Evolutionary conservation across 53 echinoderm and acorn worm species (phyloP), one percentile per base, ranked within the genome.

Genomic region (Holothuria scabra): DNA sequence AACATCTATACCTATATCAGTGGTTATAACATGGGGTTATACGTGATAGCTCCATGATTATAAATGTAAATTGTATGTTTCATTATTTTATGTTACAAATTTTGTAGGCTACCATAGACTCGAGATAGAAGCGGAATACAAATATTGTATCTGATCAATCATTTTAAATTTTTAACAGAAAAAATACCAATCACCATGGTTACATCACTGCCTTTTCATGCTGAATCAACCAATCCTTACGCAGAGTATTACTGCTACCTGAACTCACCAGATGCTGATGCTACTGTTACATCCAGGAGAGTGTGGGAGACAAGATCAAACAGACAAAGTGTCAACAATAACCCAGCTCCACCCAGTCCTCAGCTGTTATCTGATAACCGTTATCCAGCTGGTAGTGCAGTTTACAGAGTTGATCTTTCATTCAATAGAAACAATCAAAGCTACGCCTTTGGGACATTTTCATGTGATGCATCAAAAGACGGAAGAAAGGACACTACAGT

Each of bases 181-280:
- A 66, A 28, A 66, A 66, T 66, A 31, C 66, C 66, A 29, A 66
- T 66, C 66, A 66, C 66, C 66, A 66, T 66, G 66, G 66, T 66
- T 19, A 66, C 66, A 29, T 31, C 66, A 18, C 66, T 28, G 26
- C 23, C 66, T 25, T 66, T 66, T 28, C 5, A 66, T 2, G 66
- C 66, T 33, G 66, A 24, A 7, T 66, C 66, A 18, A 28, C 0
- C 3, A 26, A 26, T 66, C 66, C 66, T 10, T 66, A 8, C 33
- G 28, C 66, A 31, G 30, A 28, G 66, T 66, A 66, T 66, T 66
- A 66, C 18, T 66, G 66, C 28, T 66, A 66, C 66, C 7, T 66
- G 10, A 66, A 33, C 33, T 26, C 66, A 23, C 25, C 19, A 28
- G 12, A 66, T 66, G 8, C 26, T 31, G 66, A 23, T 30, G 66